phyloP scores from a whole-genome alignment of 2,113 vertebrate species.

The Channa maculata region DNA sequence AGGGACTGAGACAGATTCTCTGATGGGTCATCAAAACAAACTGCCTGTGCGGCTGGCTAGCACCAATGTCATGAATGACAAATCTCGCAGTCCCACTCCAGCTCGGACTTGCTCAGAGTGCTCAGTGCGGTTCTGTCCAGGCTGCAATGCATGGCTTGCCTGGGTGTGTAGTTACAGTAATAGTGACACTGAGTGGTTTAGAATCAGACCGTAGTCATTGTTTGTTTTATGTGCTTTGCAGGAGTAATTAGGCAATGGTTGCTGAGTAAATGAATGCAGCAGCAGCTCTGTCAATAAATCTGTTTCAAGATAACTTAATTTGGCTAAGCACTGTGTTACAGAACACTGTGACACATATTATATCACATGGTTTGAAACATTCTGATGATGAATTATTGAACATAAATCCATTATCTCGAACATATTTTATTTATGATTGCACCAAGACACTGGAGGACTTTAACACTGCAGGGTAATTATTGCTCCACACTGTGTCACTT shows the following conservation, averaged over 20 bases:
- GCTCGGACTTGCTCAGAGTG: slow-evolving; percentile 18
- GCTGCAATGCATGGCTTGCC: slow-evolving; percentile 38
- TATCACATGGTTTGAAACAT: slow-evolving; percentile 81
- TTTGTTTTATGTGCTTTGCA: slow-evolving; percentile 73
- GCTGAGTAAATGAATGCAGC: slow-evolving; percentile 75
- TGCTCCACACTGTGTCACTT: slow-evolving; percentile 82
- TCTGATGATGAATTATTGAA: slow-evolving; percentile 85
- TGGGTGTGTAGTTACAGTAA: slow-evolving; percentile 53
- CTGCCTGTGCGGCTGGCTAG: slow-evolving; percentile 51
- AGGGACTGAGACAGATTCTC: slow-evolving; percentile 70
- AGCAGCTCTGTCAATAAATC: slow-evolving; percentile 77
- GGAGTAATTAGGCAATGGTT: slow-evolving; percentile 76
- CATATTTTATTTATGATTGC: slow-evolving; percentile 85
- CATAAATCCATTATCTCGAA: slow-evolving; percentile 84
- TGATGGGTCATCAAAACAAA: slow-evolving; percentile 81
- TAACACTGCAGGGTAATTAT: slow-evolving; percentile 78
- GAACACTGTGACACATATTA: slow-evolving; percentile 78
- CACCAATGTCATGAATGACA: slow-evolving; percentile 68
- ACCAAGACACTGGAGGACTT: slow-evolving; percentile 81
- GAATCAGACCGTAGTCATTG: slow-evolving; percentile 70
- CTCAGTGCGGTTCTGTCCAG: slow-evolving; percentile 30
- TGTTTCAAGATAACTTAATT: slow-evolving; percentile 83
- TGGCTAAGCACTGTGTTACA: slow-evolving; percentile 83
- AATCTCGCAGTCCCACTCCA: slow-evolving; percentile 50
- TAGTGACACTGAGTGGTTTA: slow-evolving; percentile 72